These are phyloP conservation scores for Chironomus riparius DNA, from an alignment of 2,888 invertebrate species.

Conservation along the genomic window DNA sequence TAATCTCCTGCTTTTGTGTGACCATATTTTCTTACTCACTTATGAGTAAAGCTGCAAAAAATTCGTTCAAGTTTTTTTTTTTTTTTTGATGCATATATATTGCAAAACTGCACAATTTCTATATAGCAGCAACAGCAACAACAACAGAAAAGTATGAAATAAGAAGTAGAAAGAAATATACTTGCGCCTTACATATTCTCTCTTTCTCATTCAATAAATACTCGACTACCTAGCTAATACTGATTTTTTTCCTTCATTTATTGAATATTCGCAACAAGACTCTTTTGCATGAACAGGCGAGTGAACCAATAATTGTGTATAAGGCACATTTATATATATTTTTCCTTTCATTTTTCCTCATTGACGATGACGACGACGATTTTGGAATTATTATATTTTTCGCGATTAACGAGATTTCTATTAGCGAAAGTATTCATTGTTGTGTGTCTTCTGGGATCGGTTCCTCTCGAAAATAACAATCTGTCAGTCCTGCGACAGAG, in stretches of 20 bases:
- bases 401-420: neutral
- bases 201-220: neutral
- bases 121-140: neutral
- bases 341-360: constrained; percentile 10
- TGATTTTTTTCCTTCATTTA: neutral
- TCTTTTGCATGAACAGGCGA: neutral
- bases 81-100: neutral
- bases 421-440: neutral
- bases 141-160: neutral
- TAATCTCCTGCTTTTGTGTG: neutral
- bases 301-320: neutral
- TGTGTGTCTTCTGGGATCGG: neutral
- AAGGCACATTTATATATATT: neutral
- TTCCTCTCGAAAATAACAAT: neutral
- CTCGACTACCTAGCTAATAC: neutral
- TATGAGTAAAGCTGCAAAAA: neutral
- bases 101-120: constrained; percentile 5
- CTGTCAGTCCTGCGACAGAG: neutral
- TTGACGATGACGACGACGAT: neutral
- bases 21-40: neutral
- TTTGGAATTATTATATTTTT: neutral
- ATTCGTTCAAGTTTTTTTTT: constrained; percentile 6
- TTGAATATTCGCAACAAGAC: neutral
- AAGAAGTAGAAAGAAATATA: neutral
- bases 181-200: neutral